Evolutionary conservation across 2,113 vertebrate genomes (phyloP), one percentile per base, ranked within the genome.

Genomic region (Mustela nigripes): DNA sequence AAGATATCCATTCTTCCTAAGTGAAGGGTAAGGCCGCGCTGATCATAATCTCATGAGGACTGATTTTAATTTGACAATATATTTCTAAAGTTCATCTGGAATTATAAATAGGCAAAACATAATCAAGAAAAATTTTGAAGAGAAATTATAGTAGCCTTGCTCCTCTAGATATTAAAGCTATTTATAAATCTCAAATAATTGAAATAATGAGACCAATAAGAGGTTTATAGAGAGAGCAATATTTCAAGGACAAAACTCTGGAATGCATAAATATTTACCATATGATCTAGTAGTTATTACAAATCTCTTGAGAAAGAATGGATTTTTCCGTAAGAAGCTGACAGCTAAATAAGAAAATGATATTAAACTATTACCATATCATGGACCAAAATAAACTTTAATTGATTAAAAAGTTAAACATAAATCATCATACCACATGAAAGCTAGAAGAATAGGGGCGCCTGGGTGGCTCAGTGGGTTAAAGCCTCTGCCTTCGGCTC

Each of bases 51-150:
- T 93, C 63, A 89, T 85, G 56, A 84, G 24, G 92, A 88, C 45
- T 60, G 22, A 95, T 95, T 63, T 91, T 92, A 94, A 93, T 94
- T 96, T 93, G 76, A 93, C 60, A 65, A 84, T 45, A 88, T 87
- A 79, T 95, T 91, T 96, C 56, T 91, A 24, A 88, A 85, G 50
- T 79, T 95, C 71, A 91, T 85, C 58, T 56, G 24, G 85, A 97
- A 91, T 42, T 58, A 80, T 76, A 96, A 83, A 79, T 15, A 91
- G 63, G 33, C 6, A 85, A 94, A 92, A 87, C 89, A 63, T 91
- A 95, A 85, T 48, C 45, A 48, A 86, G 58, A 82, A 92, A 94
- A 86, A 7, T 62, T 71, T 76, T 88, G 31, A 97, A 94, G 92
- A 91, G 48, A 95, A 97, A 81, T 88, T 12, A 96, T 33, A 91